Evolutionary conservation across 2,888 invertebrate genomes (phyloP).

Genomic region (Taenaris catops): DNA sequence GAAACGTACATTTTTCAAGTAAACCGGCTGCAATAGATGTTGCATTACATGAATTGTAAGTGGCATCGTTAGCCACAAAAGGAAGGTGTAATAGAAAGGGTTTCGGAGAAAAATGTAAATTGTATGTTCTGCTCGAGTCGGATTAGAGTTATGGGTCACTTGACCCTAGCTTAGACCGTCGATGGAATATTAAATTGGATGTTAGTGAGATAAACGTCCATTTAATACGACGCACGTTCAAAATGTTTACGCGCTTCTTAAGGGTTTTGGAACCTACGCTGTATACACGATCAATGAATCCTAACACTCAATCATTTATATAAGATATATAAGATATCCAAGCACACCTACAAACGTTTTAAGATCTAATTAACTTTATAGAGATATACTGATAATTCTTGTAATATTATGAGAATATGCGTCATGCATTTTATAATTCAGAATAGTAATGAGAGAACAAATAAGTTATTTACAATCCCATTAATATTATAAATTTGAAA

Average conservation of each 20-base stretch:
- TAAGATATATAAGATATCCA: too few relatives aligned
- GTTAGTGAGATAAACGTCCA: slow-evolving; percentile 28
- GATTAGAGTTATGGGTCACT: slow-evolving; percentile 60
- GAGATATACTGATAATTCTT: too few relatives aligned
- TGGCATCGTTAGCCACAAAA: slow-evolving; percentile 44
- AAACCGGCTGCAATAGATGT: slow-evolving; percentile 27
- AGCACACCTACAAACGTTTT: too few relatives aligned
- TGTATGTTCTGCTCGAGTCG: slow-evolving; percentile 43
- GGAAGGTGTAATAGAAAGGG: slow-evolving; percentile 44
- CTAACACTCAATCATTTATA: too few relatives aligned
- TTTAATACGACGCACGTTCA: slow-evolving; percentile 28
- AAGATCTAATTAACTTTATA: too few relatives aligned
- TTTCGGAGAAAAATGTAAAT: slow-evolving; percentile 64
- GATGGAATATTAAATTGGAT: slow-evolving; percentile 56
- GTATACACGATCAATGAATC: too few relatives aligned
- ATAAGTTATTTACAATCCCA: too few relatives aligned
- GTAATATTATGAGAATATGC: too few relatives aligned
- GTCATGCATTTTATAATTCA: too few relatives aligned
- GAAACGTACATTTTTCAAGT: slow-evolving; percentile 30
- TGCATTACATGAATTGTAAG: slow-evolving; percentile 36
- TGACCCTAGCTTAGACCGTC: slow-evolving; percentile 48
- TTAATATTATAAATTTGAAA: too few relatives aligned
- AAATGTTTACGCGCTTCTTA: slow-evolving; percentile 17
- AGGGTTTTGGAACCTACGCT: slow-evolving; percentile 4
- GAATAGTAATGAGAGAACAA: too few relatives aligned